phyloP scores from a whole-genome alignment of 2,113 vertebrate genomes.

The Sinocyclocheilus rhinocerous region DNA sequence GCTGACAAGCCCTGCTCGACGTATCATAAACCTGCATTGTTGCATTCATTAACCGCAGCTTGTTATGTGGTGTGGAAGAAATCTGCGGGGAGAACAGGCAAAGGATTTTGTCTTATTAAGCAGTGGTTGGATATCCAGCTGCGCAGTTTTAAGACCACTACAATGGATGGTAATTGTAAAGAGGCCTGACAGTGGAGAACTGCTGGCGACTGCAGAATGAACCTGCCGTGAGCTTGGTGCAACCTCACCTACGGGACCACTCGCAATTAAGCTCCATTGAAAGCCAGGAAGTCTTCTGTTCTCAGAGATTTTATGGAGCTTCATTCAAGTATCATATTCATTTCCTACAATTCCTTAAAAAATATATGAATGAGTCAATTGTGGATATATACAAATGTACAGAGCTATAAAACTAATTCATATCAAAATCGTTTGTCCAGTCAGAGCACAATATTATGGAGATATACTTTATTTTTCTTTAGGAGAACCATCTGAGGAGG shows the following conservation, averaged over 20 bases:
- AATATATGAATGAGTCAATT: neutral
- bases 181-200: neutral
- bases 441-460: neutral
- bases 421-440: neutral
- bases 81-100: neutral
- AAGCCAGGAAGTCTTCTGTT: neutral
- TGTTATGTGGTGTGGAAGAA: slow-evolving; percentile 16
- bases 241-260: neutral
- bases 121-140: slow-evolving; percentile 12
- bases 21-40: slow-evolving; percentile 21
- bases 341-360: neutral
- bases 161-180: slow-evolving; percentile 29
- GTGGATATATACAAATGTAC: neutral
- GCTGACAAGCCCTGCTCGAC: slow-evolving; percentile 11
- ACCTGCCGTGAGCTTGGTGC: neutral
- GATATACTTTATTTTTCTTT: neutral
- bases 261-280: neutral
- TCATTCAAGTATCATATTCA: neutral
- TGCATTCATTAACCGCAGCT: slow-evolving; percentile 34
- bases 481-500: neutral
- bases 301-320: neutral
- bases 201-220: slow-evolving; percentile 18
- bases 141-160: neutral
- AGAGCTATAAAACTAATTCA: too few species aligned
- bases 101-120: slow-evolving; percentile 26